Percentiles rank a stretch among this genome's conserved stretches.
These are phyloP conservation scores for Pseudococcus jackbeardsleyi DNA, from an alignment of 2,888 invertebrate genomes.

Conservation along the genomic window DNA sequence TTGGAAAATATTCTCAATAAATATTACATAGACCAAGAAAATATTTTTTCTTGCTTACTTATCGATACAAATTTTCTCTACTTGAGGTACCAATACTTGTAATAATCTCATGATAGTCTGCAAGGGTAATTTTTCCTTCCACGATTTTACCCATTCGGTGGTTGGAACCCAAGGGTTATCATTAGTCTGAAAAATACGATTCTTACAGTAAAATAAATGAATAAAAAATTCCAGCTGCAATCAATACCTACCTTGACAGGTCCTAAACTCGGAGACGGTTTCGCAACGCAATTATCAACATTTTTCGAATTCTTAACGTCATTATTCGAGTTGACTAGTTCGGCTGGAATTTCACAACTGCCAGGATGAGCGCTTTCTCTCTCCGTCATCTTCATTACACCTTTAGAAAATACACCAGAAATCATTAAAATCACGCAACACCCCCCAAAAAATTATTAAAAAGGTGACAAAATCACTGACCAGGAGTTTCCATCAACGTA, in stretches of 20 bases:
- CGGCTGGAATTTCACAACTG: conserved; percentile 66
- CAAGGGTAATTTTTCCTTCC: conserved; percentile 96
- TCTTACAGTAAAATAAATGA: not conserved
- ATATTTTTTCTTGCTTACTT: conserved; percentile 77
- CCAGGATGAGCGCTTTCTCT: conserved; percentile 85
- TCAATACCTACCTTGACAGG: conserved; percentile 23
- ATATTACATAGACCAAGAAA: not conserved
- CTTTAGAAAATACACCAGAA: conserved; percentile 69
- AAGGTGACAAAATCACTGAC: conserved; percentile 69
- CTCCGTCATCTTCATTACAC: conserved; percentile 94
- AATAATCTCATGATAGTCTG: conserved; percentile 99
- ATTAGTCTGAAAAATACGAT: not conserved
- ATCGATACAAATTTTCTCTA: conserved; percentile 99
- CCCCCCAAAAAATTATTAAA: not conserved
- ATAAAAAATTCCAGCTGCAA: conserved; percentile 1
- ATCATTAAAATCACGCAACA: not conserved
- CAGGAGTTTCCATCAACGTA: conserved; percentile 91
- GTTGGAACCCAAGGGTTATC: conserved; percentile 76
- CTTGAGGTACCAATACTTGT: conserved; percentile 99
- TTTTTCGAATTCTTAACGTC: conserved; percentile 11
- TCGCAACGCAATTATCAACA: conserved; percentile 31
- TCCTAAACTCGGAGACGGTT: conserved; percentile 7
- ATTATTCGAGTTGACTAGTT: conserved; percentile 65
- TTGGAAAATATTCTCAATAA: no score
- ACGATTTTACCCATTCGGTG: conserved; percentile 94